Evolutionary conservation across 2,888 invertebrate genomes (phyloP).

Genomic region (Exocentrus adspersus): DNA sequence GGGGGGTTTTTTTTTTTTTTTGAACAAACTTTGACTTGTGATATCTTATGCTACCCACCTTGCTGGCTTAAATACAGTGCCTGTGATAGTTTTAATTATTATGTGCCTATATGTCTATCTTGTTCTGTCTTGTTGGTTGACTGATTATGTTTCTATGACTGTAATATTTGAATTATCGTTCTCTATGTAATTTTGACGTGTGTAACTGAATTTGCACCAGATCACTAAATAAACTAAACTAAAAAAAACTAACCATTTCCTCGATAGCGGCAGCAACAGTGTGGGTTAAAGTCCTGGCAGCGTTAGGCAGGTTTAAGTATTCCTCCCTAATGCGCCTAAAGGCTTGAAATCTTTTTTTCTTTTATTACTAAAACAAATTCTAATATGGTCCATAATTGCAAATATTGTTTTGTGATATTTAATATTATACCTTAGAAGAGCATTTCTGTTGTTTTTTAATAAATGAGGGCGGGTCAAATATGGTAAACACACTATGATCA

Average conservation of each 20-base stretch:
- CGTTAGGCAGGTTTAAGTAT: constrained; percentile 11
- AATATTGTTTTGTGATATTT: background rate
- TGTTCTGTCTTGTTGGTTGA: no score
- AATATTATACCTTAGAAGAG: constrained; percentile 15
- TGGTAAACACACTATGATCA: constrained; percentile 2
- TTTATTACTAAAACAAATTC: background rate
- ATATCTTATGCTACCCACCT: no score
- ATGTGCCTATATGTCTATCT: no score
- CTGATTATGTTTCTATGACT: no score
- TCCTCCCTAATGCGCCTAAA: constrained; percentile 8
- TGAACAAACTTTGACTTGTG: no score
- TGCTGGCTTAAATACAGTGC: no score
- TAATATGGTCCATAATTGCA: background rate
- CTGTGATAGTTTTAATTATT: no score
- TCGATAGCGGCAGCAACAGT: constrained; percentile 27
- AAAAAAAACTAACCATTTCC: constrained; percentile 18
- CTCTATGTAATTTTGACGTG: no score
- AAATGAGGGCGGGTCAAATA: constrained; percentile 11
- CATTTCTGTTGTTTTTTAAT: constrained; percentile 9
- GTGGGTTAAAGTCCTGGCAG: constrained; percentile 26
- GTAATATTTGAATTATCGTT: no score
- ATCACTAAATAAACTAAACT: no score
- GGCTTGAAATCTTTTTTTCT: background rate
- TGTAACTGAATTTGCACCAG: no score
- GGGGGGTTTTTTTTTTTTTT: no score